A percentile compares a stretch with the other conserved stretches of the same genome.
Evolutionary conservation across 2,113 vertebrate genomes (phyloP).

Genomic region (Furnarius figulus): DNA sequence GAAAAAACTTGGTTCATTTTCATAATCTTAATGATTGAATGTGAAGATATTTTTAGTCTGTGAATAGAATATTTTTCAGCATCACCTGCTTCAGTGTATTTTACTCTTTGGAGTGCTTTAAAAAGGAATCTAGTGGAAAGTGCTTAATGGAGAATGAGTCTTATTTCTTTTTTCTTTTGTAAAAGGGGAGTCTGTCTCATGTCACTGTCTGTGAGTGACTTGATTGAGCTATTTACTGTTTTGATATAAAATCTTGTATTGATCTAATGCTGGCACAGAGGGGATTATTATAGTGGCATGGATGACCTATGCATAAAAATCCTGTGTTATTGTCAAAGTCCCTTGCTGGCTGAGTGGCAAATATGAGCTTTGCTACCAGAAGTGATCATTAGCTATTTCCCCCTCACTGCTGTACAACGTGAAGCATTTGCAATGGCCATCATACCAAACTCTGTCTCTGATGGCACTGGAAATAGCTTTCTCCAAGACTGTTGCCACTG

Average conservation of each 20-base stretch:
- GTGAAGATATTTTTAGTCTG: background rate
- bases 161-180: background rate
- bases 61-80: background rate
- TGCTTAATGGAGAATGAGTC: background rate
- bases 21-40: background rate
- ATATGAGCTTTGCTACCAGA: background rate
- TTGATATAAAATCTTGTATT: background rate
- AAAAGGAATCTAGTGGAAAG: background rate
- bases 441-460: background rate
- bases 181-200: background rate
- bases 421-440: background rate
- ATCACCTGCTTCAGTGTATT: background rate
- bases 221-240: background rate
- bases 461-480: background rate
- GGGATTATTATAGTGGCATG: background rate
- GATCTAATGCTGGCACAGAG: background rate
- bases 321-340: background rate
- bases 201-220: background rate
- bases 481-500: background rate
- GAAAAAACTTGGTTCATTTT: fast-evolving
- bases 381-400: background rate
- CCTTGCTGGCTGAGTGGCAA: background rate
- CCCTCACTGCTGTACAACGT: fast-evolving
- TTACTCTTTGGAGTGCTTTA: background rate
- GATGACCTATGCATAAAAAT: background rate